These are phyloP conservation scores for Scaptomyza montana DNA, from an alignment of 1,140 invertebrate genomes.

Conservation along the genomic window DNA sequence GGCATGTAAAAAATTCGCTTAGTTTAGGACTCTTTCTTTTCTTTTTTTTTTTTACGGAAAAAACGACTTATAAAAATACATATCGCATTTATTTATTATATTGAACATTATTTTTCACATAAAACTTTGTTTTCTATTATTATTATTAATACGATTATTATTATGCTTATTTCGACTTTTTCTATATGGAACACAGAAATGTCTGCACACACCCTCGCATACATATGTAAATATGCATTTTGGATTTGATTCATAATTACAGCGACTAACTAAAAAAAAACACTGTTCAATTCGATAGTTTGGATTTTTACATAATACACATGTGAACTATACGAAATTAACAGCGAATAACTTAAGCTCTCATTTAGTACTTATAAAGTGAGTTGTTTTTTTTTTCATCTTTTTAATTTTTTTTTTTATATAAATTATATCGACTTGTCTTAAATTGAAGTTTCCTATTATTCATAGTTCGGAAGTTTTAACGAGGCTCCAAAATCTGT, in stretches of 20 bases:
- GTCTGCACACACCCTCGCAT: conserved; percentile 22
- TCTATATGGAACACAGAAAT: conserved; percentile 48
- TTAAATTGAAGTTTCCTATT: conserved; percentile 37
- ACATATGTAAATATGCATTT: conserved; percentile 22
- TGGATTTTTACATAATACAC: conserved; percentile 44
- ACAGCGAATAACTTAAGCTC: conserved; percentile 50
- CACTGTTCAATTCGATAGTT: conserved; percentile 48
- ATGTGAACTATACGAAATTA: conserved; percentile 18
- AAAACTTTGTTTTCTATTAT: conserved; percentile 45
- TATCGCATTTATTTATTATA: conserved; percentile 71
- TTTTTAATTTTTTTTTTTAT: conserved; percentile 14
- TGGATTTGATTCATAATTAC: conserved; percentile 46
- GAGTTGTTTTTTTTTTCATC: conserved; percentile 23
- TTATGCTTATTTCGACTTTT: conserved; percentile 10
- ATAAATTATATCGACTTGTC: conserved; percentile 65
- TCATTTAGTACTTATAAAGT: conserved; percentile 30
- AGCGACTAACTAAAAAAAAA: conserved; percentile 33
- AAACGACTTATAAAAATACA: conserved; percentile 80
- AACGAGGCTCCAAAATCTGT: conserved; percentile 18
- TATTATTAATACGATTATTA: conserved; percentile 13
- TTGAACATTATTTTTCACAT: conserved; percentile 64
- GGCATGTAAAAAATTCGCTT: conserved; percentile 68
- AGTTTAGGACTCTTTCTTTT: conserved; percentile 44
- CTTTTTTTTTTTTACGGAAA: conserved; percentile 47
- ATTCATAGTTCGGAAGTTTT: conserved; percentile 42